Evolutionary conservation across 2,797 vertebrate genomes (phyloP).

Genomic region (Rhodeus uyekii): DNA sequence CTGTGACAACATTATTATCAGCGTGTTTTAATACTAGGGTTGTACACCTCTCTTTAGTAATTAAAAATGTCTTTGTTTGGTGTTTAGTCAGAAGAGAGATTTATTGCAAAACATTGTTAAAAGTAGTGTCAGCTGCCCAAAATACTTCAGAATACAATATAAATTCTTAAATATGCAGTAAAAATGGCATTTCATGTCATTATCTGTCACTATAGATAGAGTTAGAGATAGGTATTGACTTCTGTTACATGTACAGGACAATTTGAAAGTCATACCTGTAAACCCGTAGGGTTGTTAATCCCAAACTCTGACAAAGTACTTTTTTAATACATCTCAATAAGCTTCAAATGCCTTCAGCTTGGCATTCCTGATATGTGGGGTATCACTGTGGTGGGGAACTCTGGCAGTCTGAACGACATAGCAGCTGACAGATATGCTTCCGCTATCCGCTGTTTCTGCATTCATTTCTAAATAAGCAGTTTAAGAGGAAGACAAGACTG

Average conservation of each 20-base stretch:
- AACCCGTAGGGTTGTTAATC: background rate
- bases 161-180: background rate
- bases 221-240: background rate
- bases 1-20: background rate
- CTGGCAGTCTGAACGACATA: constrained; percentile 78
- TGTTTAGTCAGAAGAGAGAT: background rate
- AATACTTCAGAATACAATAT: background rate
- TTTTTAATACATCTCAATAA: background rate
- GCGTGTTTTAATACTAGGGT: no score
- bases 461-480: constrained; percentile 63
- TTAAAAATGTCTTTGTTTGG: background rate
- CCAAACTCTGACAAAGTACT: background rate
- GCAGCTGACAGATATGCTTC: constrained; percentile 73
- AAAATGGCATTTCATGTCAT: background rate
- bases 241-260: background rate
- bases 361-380: constrained; percentile 29
- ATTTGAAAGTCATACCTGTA: background rate
- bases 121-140: background rate
- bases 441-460: constrained; percentile 70
- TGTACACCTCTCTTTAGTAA: background rate
- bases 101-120: background rate
- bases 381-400: constrained; percentile 76
- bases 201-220: background rate
- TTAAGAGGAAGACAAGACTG: constrained; percentile 44
- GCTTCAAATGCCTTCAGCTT: background rate